Evolutionary conservation across 30 jellyfish, hydroid and myxozoan genomes (phyloP).

Genomic region (Calvadosia cruxmelitensis): DNA sequence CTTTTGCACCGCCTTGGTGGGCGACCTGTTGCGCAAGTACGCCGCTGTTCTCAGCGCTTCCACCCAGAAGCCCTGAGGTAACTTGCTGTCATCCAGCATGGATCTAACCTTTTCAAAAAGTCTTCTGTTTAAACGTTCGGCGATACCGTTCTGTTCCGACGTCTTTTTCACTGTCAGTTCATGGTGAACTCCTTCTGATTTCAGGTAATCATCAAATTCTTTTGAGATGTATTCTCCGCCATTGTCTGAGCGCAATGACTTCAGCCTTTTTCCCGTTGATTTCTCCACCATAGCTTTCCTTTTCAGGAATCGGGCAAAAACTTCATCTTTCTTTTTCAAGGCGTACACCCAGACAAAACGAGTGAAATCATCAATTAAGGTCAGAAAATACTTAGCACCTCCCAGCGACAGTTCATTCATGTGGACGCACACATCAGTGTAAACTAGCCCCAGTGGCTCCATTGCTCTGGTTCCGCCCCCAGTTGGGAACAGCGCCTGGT

Average conservation of each 20-base stretch:
- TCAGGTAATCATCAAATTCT: slow-evolving; percentile 22
- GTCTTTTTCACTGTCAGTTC: slow-evolving; percentile 29
- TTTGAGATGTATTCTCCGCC: slow-evolving; percentile 58
- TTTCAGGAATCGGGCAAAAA: slow-evolving; percentile 12
- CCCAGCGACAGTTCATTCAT: slow-evolving; percentile 17
- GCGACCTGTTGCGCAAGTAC: slow-evolving; percentile 34
- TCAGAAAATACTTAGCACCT: slow-evolving; percentile 19
- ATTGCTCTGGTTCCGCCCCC: slow-evolving; percentile 24
- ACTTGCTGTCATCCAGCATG: slow-evolving; percentile 14
- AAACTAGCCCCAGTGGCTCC: slow-evolving; percentile 14
- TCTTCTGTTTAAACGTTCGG: slow-evolving; percentile 49
- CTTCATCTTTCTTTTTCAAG: slow-evolving; percentile 21
- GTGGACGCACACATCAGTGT: slow-evolving; percentile 52
- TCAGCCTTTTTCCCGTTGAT: slow-evolving; percentile 16
- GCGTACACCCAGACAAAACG: slow-evolving; percentile 6
- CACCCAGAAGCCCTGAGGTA: slow-evolving; percentile 43
- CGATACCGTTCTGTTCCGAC: slow-evolving; percentile 56
- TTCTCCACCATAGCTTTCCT: slow-evolving; percentile 22
- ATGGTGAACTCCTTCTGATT: slow-evolving; percentile 30
- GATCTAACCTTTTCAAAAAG: slow-evolving; percentile 34
- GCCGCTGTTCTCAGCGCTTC: slow-evolving; percentile 37
- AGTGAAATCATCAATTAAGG: slow-evolving; percentile 22
- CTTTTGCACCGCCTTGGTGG: slow-evolving; percentile 17
- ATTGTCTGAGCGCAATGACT: slow-evolving; percentile 28
- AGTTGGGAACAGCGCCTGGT: slow-evolving; percentile 10